Conservation (phyloP, 2,888 invertebrate species). For the Oscheius onirici region DNA sequence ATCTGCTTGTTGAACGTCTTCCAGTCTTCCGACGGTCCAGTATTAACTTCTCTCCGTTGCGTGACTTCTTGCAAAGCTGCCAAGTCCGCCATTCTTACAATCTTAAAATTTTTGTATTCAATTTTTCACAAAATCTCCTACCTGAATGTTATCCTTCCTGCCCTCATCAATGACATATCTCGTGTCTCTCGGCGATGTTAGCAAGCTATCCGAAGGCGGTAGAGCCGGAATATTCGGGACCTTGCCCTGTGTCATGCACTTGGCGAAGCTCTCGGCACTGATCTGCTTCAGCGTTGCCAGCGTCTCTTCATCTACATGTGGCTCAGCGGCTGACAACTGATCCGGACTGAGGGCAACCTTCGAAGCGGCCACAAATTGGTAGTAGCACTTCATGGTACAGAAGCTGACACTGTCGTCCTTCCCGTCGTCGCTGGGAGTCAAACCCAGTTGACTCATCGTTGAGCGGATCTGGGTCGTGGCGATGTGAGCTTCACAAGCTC, state of each 20-base stretch:
- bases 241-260: slow-evolving; percentile 56
- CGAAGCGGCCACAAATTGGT: slow-evolving; percentile 82
- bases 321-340: slow-evolving; percentile 56
- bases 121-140: neutral
- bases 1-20: slow-evolving; percentile 47
- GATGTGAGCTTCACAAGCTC: slow-evolving; percentile 30
- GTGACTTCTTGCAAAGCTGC: slow-evolving; percentile 25
- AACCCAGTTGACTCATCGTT: slow-evolving; percentile 49
- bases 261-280: slow-evolving; percentile 63
- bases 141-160: slow-evolving; percentile 42
- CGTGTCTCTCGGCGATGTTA: slow-evolving; percentile 49
- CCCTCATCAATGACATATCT: slow-evolving; percentile 55
- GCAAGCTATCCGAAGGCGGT: slow-evolving; percentile 19
- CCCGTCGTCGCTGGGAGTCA: slow-evolving; percentile 54
- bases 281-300: slow-evolving; percentile 58
- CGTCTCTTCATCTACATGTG: slow-evolving; percentile 59
- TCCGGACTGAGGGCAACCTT: slow-evolving; percentile 70
- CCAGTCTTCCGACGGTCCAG: slow-evolving; percentile 74
- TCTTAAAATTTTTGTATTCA: too few relatives aligned
- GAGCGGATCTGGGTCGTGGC: slow-evolving; percentile 26
- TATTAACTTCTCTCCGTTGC: slow-evolving; percentile 4
- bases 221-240: slow-evolving; percentile 36
- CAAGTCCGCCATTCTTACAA: slow-evolving; percentile 46
- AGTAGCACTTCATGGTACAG: slow-evolving; percentile 88
- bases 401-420: slow-evolving; percentile 77